Percentiles rank a stretch among this genome's conserved stretches.
Conservation (phyloP, 2,113 vertebrate species). For the Phylloscopus whistleri region DNA sequence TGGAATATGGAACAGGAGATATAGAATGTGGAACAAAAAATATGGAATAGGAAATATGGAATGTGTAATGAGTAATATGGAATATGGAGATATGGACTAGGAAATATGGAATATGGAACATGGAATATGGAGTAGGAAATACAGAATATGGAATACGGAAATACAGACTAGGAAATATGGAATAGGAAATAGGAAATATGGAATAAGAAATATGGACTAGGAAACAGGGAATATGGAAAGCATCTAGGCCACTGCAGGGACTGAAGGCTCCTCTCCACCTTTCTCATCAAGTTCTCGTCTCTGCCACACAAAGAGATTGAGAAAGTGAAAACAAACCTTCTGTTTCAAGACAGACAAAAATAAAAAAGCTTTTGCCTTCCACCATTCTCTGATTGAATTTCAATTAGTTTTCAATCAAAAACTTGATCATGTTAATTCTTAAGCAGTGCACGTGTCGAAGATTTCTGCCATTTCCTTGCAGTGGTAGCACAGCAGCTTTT, state of each 20-base stretch:
- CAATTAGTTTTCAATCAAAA: background rate
- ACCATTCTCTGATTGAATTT: background rate
- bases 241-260: background rate
- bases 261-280: background rate
- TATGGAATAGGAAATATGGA: accelerated
- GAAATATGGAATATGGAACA: background rate
- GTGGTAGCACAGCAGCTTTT: background rate
- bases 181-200: background rate
- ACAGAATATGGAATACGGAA: background rate
- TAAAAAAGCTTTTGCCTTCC: background rate
- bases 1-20: background rate
- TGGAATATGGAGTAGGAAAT: background rate
- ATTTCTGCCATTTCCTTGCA: background rate
- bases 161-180: background rate
- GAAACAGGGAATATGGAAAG: background rate
- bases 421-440: background rate
- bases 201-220: accelerated
- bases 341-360: background rate
- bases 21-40: too few species aligned
- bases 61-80: background rate
- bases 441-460: background rate
- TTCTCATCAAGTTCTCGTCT: background rate
- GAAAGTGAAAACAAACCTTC: background rate
- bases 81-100: background rate
- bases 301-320: background rate